Evolutionary conservation across 2,113 vertebrate species (phyloP).

Genomic region (Xiphorhynchus elegans): DNA sequence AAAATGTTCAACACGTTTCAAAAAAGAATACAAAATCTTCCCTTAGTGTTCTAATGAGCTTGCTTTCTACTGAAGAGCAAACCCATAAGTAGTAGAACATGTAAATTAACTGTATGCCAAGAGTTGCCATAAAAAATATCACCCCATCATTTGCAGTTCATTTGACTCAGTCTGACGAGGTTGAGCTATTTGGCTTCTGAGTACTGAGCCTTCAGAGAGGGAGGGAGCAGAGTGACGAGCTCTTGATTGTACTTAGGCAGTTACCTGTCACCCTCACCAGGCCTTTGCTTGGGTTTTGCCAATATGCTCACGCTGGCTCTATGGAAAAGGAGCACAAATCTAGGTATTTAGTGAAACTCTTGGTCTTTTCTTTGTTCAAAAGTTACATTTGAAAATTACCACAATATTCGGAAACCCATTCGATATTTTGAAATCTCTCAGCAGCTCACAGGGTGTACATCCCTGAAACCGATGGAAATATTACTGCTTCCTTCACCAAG

Average conservation of each 20-base stretch:
- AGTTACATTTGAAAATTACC: not conserved
- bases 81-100: not conserved
- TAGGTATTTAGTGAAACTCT: not conserved
- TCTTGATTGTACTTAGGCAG: not conserved
- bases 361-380: not conserved
- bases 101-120: not conserved
- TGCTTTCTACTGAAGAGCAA: not conserved
- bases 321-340: not conserved
- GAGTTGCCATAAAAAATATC: not conserved
- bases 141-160: not conserved
- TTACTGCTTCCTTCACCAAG: not conserved
- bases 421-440: not conserved
- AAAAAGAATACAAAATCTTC: constrained; percentile 35
- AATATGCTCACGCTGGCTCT: not conserved
- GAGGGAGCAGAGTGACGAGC: not conserved
- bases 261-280: not conserved
- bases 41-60: not conserved
- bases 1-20: constrained; percentile 42
- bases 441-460: not conserved
- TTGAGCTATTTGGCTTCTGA: not conserved
- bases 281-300: not conserved
- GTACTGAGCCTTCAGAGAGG: not conserved
- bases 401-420: not conserved
- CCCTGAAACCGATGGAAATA: not conserved
- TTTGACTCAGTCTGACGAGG: not conserved